phyloP scores from a whole-genome alignment of 2,797 vertebrate species.

The Octomys mimax region DNA sequence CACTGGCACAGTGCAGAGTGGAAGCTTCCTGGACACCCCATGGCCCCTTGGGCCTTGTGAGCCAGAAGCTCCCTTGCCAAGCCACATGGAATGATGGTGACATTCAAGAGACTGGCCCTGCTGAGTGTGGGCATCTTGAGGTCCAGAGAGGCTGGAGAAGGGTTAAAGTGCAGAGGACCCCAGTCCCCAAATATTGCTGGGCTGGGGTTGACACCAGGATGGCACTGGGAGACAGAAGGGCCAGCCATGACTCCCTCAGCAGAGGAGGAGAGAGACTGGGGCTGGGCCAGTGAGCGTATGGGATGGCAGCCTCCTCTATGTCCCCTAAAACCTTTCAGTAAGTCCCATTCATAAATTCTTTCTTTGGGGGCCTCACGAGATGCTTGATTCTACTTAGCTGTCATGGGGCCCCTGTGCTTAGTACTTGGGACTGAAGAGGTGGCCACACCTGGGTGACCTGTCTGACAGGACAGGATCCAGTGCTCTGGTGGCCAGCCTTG shows the following conservation, averaged over 20 bases:
- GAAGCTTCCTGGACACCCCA: background rate
- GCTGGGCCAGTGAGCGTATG: background rate
- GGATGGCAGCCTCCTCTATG: background rate
- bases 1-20: no score
- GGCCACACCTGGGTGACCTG: background rate
- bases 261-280: background rate
- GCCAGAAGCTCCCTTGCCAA: background rate
- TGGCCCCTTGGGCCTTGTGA: fast-evolving
- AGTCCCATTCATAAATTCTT: background rate
- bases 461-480: background rate
- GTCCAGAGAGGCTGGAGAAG: background rate
- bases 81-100: background rate
- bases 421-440: background rate
- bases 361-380: fast-evolving
- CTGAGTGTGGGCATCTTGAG: background rate
- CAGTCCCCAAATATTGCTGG: background rate
- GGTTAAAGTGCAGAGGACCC: background rate
- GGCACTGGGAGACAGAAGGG: background rate
- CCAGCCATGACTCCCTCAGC: background rate
- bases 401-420: fast-evolving
- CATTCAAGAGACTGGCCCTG: background rate
- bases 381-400: background rate
- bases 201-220: background rate
- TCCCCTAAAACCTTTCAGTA: background rate
- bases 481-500: background rate